Base-by-base conservation (phyloP, 2,888 invertebrate genomes). In the Ectemnius continuus region DNA sequence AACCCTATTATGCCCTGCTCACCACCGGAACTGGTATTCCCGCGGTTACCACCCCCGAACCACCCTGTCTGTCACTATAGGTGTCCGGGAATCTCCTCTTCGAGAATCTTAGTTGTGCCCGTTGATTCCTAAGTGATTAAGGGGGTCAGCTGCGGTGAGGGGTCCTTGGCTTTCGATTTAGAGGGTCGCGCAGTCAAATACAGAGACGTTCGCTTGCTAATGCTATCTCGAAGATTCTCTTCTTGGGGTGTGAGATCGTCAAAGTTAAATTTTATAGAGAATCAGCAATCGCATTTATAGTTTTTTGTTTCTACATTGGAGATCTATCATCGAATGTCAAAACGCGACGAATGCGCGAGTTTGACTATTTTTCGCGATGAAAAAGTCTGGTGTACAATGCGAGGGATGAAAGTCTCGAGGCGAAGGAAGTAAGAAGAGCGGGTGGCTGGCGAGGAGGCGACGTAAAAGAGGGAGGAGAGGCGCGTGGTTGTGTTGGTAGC, bases 1-100 rank as follows among this genome's bases (percentile, higher is more conserved):
- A 80, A 79, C 83, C 78, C 84, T 78, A 83, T 84, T 83, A 83
- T 82, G 73, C 72, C 62, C 65, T 61, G 70, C 67, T 36, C 72
- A 67, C 68, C 60, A 69, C 75, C 76, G 83, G 79, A 81, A 83
- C 79, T 79, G 65, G 70, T 72, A 73, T 64, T 69, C 69, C 36
- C 23, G 18, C 58, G 8, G 8, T 36, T 6, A 6, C 36, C 23
- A 3, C 23, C 23, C 23, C 23, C 23, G 20, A 20, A 20, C 2
- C 20, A 2, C 36, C 36, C 36, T 36, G 36, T 11, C 36, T 36
- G 46, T 23, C 65, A 69, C 66, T 73, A 79, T 79, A 71, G 67
- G 71, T 68, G 70, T 60, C 63, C 65, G 58, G 57, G 63, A 65
- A 75, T 75, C 75, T 67, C 61, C 73, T 61, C 57, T 73, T 58